A percentile compares a stretch with the other conserved stretches of the same genome.
phyloP scores from a whole-genome alignment of 2,888 invertebrate species.

The Rhagophthalmus giganteus region DNA sequence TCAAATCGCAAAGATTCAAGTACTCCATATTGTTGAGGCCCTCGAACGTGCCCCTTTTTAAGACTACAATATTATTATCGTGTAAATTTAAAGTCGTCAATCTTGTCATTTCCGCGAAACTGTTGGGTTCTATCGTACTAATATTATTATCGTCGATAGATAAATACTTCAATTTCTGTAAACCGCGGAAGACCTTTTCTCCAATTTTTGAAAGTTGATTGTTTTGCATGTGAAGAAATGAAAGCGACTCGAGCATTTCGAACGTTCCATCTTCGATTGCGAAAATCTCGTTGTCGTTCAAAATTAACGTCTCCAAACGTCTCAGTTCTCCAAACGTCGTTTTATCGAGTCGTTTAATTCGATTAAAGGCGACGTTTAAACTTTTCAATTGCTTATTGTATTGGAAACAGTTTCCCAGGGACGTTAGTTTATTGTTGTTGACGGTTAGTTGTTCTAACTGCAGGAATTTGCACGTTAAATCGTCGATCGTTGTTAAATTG shows the following conservation, averaged over 20 bases:
- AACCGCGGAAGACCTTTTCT: neutral
- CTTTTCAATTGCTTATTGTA: conserved; percentile 8
- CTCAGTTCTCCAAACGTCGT: conserved; percentile 6
- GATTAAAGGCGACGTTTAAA: conserved; percentile 7
- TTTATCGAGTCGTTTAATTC: neutral
- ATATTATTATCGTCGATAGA: conserved; percentile 10
- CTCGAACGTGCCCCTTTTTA: conserved; percentile 7
- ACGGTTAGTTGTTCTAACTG: conserved; percentile 30
- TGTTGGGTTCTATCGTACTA: neutral
- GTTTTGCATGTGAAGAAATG: conserved; percentile 5
- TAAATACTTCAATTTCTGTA: conserved; percentile 10
- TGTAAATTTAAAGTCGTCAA: conserved; percentile 13
- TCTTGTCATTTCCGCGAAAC: conserved; percentile 3
- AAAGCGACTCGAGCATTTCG: neutral
- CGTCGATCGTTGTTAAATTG: conserved; percentile 2
- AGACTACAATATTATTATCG: conserved; percentile 2
- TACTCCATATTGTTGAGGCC: conserved; percentile 4
- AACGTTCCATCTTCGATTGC: conserved; percentile 47
- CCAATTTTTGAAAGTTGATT: conserved; percentile 1
- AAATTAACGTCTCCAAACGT: conserved; percentile 49
- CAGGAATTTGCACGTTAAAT: conserved; percentile 3
- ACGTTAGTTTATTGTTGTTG: conserved; percentile 48
- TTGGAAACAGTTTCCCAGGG: conserved; percentile 35
- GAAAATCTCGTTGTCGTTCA: conserved; percentile 50
- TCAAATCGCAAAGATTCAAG: neutral